These are phyloP conservation scores for Oscheius sp. DNA, from an alignment of 2,888 invertebrate species.

Conservation along the genomic window DNA sequence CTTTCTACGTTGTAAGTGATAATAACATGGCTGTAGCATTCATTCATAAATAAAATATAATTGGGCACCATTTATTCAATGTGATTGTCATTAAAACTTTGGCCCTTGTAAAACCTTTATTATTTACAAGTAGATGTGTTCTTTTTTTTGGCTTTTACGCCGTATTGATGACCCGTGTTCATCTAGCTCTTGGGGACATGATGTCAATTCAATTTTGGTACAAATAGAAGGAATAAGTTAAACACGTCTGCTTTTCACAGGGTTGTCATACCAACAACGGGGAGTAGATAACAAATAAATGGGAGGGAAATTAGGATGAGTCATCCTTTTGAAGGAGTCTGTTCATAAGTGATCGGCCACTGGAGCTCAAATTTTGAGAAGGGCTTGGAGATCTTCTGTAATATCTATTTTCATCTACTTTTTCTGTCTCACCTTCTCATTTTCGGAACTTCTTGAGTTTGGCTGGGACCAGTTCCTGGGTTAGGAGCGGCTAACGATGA, in stretches of 20 bases:
- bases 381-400: conserved; percentile 34
- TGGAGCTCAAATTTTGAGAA: background rate
- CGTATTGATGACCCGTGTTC: conserved; percentile 9
- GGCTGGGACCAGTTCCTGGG: background rate
- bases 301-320: conserved; percentile 21
- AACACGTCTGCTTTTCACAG: conserved; percentile 7
- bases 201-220: background rate
- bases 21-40: conserved; percentile 4
- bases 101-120: background rate
- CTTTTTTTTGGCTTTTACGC: background rate
- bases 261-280: background rate
- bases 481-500: background rate
- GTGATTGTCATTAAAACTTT: background rate
- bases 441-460: background rate
- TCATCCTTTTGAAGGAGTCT: conserved; percentile 37
- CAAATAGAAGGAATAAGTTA: background rate
- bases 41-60: conserved; percentile 5
- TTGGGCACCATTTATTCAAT: background rate
- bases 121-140: conserved; percentile 13
- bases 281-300: background rate
- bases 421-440: conserved; percentile 2
- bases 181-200: background rate
- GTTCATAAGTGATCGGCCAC: conserved; percentile 36
- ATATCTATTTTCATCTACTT: background rate
- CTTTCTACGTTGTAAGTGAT: no score